Percentiles rank a stretch among this genome's conserved stretches.
These are phyloP conservation scores for Tipula lateralis DNA, from an alignment of 2,888 invertebrate genomes.

Conservation along the genomic window DNA sequence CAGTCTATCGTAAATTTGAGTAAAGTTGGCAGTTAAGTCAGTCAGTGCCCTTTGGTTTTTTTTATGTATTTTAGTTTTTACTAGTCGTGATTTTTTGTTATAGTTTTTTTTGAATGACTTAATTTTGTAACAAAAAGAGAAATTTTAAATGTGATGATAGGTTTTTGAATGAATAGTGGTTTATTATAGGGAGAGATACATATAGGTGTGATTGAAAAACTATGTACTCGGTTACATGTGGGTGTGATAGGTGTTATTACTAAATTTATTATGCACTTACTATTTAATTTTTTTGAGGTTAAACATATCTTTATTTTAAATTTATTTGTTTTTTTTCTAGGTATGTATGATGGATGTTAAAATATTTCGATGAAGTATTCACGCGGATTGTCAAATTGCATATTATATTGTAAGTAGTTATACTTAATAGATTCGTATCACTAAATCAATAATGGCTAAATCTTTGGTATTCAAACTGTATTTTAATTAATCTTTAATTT, in stretches of 20 bases:
- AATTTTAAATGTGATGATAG: not conserved
- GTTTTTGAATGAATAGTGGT: not conserved
- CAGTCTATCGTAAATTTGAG: not conserved
- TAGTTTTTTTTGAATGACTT: not conserved
- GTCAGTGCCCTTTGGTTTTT: not conserved
- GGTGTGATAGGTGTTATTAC: not conserved
- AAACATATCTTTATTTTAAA: not conserved
- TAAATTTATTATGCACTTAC: not conserved
- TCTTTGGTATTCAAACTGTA: no score
- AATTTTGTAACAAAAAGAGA: not conserved
- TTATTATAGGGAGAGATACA: not conserved
- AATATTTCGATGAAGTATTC: not conserved
- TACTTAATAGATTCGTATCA: no score
- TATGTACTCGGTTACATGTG: not conserved
- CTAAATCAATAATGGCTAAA: no score
- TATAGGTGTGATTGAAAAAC: not conserved
- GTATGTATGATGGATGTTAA: not conserved
- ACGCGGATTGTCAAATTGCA: not conserved
- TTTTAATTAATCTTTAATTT: no score
- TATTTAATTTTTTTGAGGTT: not conserved
- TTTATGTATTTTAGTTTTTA: not conserved
- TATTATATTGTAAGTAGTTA: not conserved
- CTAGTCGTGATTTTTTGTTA: not conserved
- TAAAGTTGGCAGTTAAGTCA: slow-evolving; percentile 14
- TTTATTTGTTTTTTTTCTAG: not conserved